Evolutionary conservation across 2,888 invertebrate genomes (phyloP), one percentile per base, ranked within the genome.

Genomic region (Mantis religiosa): DNA sequence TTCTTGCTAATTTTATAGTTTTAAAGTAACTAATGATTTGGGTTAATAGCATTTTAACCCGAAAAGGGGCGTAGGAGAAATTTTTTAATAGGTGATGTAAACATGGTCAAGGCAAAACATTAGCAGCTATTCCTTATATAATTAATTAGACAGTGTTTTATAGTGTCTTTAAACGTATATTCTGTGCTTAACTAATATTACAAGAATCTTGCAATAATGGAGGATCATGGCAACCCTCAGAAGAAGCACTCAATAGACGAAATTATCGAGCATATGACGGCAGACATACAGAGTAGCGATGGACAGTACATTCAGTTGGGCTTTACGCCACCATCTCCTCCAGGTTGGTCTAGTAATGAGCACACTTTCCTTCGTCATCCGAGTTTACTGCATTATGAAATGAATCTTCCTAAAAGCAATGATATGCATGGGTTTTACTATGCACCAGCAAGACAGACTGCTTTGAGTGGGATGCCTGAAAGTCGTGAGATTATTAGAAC

Each of bases 251-350:
- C 90, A 25, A 90, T 90, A 83, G 95, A 95, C 91, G 94, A 95
- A 92, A 94, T 95, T 89, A 95, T 95, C 89, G 94, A 94, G 91
- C 94, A 95, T 91, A 95, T 95, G 94, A 94, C 95, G 81, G 94
- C 95, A 27, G 95, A 95, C 92, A 93, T 94, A 90, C 94, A 95
- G 91, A 89, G 87, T 85, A 94, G 93, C 92, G 94, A 94, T 89
- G 95, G 94, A 30, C 95, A 94, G 91, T 95, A 94, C 91, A 94
- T 94, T 83, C 94, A 94, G 89, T 93, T 95, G 90, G 94, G 94
- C 6, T 94, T 94, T 90, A 92, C 93, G 20, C 92, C 93, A 28
- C 93, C 93, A 90, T 91, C 93, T 91, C 91, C 90, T 15, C 89
- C 90, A 28, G 92, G 91, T 88, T 93, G 93, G 93, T 91, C 91